These are phyloP conservation scores for Trichonephila clavata DNA, from an alignment of 1,140 invertebrate genomes.

Conservation along the genomic window DNA sequence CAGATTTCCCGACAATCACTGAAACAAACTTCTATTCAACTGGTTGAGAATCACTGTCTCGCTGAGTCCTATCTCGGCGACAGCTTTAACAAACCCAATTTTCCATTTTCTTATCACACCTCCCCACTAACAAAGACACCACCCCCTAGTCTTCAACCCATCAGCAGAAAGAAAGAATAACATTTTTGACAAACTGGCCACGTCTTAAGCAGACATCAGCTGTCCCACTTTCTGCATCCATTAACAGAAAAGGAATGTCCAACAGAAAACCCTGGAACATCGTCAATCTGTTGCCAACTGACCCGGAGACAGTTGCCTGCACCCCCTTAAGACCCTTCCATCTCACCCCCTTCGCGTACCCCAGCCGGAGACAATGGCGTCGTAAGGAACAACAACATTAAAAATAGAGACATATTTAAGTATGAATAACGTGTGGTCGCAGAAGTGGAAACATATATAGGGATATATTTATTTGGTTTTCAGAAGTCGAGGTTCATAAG, in stretches of 20 bases:
- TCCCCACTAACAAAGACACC: neutral
- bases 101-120: neutral
- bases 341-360: neutral
- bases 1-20: too few relatives aligned
- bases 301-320: slow-evolving; percentile 34
- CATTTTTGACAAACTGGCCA: slow-evolving; percentile 11
- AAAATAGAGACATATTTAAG: slow-evolving; percentile 35
- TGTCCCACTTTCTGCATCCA: slow-evolving; percentile 62
- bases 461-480: slow-evolving; percentile 44
- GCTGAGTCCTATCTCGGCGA: neutral
- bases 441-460: neutral
- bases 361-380: neutral
- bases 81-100: neutral
- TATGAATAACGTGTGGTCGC: slow-evolving; percentile 18
- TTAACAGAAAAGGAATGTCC: slow-evolving; percentile 28
- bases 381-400: neutral
- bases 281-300: slow-evolving; percentile 68
- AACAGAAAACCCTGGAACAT: slow-evolving; percentile 50
- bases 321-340: neutral
- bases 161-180: neutral
- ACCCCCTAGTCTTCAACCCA: neutral
- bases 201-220: slow-evolving; percentile 2
- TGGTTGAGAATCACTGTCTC: neutral
- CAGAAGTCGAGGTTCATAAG: neutral
- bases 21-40: neutral